Percentiles rank a stretch among this genome's conserved stretches.
These are phyloP conservation scores for Phoxinus dragarum DNA, from an alignment of 2,797 vertebrate genomes.

Conservation along the genomic window DNA sequence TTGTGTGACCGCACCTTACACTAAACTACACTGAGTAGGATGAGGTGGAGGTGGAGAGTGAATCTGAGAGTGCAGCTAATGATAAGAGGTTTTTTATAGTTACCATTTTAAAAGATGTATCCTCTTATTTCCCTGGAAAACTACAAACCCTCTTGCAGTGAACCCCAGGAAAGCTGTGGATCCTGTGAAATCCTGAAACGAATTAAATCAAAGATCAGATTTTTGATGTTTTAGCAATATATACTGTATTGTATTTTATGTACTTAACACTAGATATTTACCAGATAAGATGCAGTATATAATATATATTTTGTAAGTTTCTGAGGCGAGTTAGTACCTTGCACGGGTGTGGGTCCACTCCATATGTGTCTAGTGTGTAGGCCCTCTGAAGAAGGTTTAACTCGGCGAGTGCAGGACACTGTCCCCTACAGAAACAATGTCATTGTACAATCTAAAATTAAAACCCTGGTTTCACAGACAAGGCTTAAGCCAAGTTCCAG, in stretches of 20 bases:
- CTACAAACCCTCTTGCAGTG: constrained; percentile 95
- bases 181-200: constrained; percentile 89
- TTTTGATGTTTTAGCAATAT: background rate
- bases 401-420: constrained; percentile 88
- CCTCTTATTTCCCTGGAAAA: constrained; percentile 98
- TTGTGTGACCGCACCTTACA: background rate
- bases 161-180: constrained; percentile 96
- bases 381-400: constrained; percentile 93
- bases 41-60: background rate
- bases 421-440: constrained; percentile 81
- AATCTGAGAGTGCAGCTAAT: background rate
- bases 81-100: constrained; percentile 39
- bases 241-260: background rate
- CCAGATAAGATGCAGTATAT: background rate
- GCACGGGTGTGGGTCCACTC: constrained; percentile 97
- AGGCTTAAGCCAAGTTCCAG: no score
- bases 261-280: background rate
- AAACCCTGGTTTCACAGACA: no score
- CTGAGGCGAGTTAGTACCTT: constrained; percentile 81
- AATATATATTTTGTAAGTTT: background rate
- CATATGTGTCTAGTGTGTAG: constrained; percentile 93
- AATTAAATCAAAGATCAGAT: background rate
- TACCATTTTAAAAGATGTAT: constrained; percentile 98
- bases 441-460: background rate
- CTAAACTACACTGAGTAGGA: background rate